Base-by-base conservation (phyloP, 2,888 invertebrate genomes). In the Diarsia rubi region DNA sequence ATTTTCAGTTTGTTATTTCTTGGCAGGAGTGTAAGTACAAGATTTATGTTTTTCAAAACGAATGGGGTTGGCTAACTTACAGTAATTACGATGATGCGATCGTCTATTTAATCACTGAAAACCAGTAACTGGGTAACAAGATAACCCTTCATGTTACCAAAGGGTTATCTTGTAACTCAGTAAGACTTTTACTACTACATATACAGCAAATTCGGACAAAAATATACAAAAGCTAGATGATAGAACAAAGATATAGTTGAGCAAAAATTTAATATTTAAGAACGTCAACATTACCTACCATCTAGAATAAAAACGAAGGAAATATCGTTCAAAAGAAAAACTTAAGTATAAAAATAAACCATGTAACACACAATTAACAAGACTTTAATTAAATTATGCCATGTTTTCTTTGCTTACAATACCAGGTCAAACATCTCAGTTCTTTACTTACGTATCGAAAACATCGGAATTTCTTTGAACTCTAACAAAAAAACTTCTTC, bases 361-460 rank as follows among this genome's bases (percentile, higher is more conserved):
- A 31, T 42, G 57, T 42, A 31, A 52, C n/a, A 8, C 47, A 14
- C 3, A 59, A 31, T 62, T 62, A 42, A 62, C 21, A n/a, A 42
- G 4, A 69, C 14, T 59, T 68, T 59, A 74, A 79, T 69, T 63
- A 66, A 66, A 59, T 5, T 37, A 45, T 59, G 6, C 11, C 45
- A 14, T 47, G 45, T 69, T 49, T 42, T 0, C 27, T 42, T 16
- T 57, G 31, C 16, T 49, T 0, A 21, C 11, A 78, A 59, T 57
- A 45, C 8, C 8, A 57, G 14, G 59, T 42, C 45, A 37, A 57
- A n/a, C 42, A 49, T 6, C 16, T 31, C 9, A 3, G 9, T 16
- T 73, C 11, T 60, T 11, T 27, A 59, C 4, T 14, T 47, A n/a
- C 24, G 69, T 37, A 64, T 68, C 5, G 21, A 75, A 9, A 44